Conservation (phyloP, 2,113 vertebrate species). For the Columbina picui region DNA sequence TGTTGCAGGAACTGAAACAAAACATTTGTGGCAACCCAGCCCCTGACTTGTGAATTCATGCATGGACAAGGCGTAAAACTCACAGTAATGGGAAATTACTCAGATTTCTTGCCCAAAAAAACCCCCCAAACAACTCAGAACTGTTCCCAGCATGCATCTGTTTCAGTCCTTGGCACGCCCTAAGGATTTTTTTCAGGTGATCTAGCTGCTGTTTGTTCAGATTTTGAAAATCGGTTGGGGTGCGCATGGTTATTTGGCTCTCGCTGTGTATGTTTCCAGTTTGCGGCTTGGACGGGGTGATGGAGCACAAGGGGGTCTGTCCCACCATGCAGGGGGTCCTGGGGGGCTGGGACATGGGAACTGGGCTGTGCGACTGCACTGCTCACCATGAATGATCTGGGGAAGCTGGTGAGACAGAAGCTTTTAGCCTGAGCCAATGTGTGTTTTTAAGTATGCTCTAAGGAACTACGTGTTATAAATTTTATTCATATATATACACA, state of each 20-base stretch:
- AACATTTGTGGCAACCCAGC: background rate
- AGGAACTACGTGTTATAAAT: background rate
- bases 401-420: background rate
- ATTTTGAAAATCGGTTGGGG: background rate
- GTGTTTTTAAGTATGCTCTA: background rate
- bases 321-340: no score
- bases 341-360: no score
- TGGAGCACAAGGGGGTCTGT: no score
- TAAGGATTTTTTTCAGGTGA: background rate
- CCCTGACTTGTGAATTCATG: background rate
- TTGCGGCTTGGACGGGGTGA: no score
- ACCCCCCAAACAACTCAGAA: no score
- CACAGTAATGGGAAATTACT: background rate
- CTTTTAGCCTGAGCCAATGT: background rate
- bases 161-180: background rate
- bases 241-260: background rate
- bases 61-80: background rate
- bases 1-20: background rate
- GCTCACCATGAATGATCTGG: background rate
- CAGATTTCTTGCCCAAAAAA: background rate
- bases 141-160: background rate
- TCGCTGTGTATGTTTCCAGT: rapidly evolving
- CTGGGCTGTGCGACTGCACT: background rate
- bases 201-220: background rate
- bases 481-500: background rate